Base-by-base conservation (phyloP, 1,140 invertebrate species). In the Arion vulgaris region DNA sequence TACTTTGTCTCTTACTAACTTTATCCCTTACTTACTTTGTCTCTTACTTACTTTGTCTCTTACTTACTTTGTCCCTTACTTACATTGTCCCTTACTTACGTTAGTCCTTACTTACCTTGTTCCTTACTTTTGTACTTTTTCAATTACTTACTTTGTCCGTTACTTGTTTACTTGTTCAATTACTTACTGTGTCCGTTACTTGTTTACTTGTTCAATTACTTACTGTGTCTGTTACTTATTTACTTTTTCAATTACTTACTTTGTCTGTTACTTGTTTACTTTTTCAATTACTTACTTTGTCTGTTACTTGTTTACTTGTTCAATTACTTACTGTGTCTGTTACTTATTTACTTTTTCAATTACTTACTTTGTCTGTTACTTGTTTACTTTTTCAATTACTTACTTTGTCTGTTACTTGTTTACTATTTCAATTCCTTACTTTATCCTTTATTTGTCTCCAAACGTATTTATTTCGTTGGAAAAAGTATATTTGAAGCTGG, bases 71-170 rank as follows among this genome's bases (percentile, higher is more conserved):
- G 5, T 73, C 36, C 13, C 71, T 39, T 77, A 74, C 75, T 53
- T 77, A 77, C 75, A 49, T 77, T 49, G 38, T 77, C 49, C 45
- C 75, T 77, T 77, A 77, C 75, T 77, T 77, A 77, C 75, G 45
- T 77, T 49, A 36, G 45, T 77, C 45, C 75, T 77, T 77, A 77
- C 75, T 77, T 77, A 77, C 75, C 49, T 77, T 49, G 38, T 77
- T 77, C 45, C 75, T 51, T 77, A 77, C 75, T 77, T 77, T 49
- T 41, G 45, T 77, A 77, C 75, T 77, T 77, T 49, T 41, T 77
- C 49, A 77, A 36, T 77, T 77, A 77, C 38, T 77, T 77, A 77
- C 75, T 77, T 77, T 49, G 38, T 77, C 49, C 45, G 9, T 68
- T 68, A 68, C 32, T 68, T 11, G 26, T n/a, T 68, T 68, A 68